phyloP scores from a whole-genome alignment of 2,888 invertebrate species.

The Eupithecia vulgata region DNA sequence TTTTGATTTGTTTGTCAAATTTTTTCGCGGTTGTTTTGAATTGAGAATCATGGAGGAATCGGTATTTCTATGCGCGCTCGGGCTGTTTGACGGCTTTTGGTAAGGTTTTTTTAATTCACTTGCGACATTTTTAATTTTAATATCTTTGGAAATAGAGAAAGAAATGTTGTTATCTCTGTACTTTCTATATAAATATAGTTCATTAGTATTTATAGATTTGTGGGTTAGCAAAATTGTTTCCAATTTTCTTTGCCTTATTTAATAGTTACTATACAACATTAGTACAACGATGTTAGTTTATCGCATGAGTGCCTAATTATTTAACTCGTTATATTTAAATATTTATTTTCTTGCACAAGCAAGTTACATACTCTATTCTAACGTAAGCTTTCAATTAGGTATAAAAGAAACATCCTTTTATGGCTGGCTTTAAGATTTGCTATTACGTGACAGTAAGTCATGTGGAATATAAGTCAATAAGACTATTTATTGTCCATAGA shows the following conservation, averaged over 20 bases:
- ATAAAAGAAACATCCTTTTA: background rate
- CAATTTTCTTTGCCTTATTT: background rate
- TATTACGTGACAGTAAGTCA: background rate
- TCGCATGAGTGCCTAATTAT: background rate
- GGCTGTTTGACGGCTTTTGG: slow-evolving; percentile 65
- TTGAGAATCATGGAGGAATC: slow-evolving; percentile 47
- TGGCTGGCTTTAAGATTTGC: background rate
- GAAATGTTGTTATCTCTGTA: background rate
- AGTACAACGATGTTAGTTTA: background rate
- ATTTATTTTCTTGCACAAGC: background rate
- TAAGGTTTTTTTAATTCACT: slow-evolving; percentile 54
- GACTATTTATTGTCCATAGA: background rate
- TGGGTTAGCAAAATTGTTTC: background rate
- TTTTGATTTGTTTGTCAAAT: background rate
- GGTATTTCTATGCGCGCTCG: slow-evolving; percentile 51
- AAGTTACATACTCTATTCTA: background rate
- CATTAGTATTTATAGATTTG: background rate
- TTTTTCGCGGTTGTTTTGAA: slow-evolving; percentile 21
- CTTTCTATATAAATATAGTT: background rate
- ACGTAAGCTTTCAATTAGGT: background rate
- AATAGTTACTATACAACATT: too few relatives aligned
- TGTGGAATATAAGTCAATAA: background rate
- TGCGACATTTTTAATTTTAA: background rate
- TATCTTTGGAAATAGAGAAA: background rate
- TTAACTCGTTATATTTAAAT: background rate